Conservation (phyloP, 2,888 invertebrate genomes). For the Cephalotes varians region DNA sequence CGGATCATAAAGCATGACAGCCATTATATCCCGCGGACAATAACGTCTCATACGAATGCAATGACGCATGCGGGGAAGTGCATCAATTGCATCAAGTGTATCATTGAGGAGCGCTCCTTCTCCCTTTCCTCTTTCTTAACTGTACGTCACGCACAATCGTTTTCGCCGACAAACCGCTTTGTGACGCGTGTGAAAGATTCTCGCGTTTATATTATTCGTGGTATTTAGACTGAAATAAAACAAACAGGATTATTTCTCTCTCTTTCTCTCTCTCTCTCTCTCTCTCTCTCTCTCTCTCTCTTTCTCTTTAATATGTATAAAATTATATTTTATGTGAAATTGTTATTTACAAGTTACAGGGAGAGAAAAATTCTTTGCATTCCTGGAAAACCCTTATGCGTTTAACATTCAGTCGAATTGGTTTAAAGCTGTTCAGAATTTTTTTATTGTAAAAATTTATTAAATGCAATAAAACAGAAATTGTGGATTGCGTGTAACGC, state of each 20-base stretch:
- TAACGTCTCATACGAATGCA: constrained; percentile 29
- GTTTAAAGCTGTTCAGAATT: not conserved
- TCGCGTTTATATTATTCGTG: not conserved
- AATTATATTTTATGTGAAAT: constrained; percentile 7
- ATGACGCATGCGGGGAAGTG: constrained; percentile 30
- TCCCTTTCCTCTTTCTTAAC: constrained; percentile 27
- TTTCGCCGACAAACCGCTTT: not conserved
- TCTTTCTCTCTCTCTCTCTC: too few relatives aligned
- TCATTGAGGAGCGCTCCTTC: constrained; percentile 2
- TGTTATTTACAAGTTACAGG: not conserved
- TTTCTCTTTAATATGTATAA: not conserved
- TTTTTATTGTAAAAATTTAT: not conserved
- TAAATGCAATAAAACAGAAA: not conserved
- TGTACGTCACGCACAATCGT: constrained; percentile 30
- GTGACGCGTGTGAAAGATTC: not conserved
- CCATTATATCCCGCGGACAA: constrained; percentile 40
- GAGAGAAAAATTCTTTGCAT: not conserved
- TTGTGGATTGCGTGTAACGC: constrained; percentile 27
- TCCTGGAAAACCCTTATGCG: not conserved
- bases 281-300: too few relatives aligned
- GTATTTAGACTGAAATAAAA: not conserved
- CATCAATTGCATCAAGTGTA: constrained; percentile 35
- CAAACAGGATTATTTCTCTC: not conserved
- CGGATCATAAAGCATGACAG: constrained; percentile 38
- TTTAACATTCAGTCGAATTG: not conserved